Percentiles rank a stretch among this genome's conserved stretches.
Evolutionary conservation across 1,140 invertebrate genomes (phyloP).

Genomic region (Drosophila ogumai): DNA sequence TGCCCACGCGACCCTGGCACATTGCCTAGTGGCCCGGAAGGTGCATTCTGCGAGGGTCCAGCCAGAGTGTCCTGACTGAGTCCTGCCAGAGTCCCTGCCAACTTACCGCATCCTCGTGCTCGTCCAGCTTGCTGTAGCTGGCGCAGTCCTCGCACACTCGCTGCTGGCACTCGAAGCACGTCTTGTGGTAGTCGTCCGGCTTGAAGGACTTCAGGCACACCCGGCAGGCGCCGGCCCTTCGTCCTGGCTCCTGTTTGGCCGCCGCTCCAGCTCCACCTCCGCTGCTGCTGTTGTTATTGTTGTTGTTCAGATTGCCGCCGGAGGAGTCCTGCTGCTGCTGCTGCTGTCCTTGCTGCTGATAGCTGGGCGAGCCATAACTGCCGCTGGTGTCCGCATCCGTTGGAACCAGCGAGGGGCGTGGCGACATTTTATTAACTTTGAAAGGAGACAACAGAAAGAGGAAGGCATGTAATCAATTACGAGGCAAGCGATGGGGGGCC

Average conservation of each 20-base stretch:
- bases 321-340: slow-evolving; percentile 67
- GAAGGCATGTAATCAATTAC: slow-evolving; percentile 42
- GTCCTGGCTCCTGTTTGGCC: slow-evolving; percentile 89
- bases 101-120: slow-evolving; percentile 92
- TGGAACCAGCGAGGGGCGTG: slow-evolving; percentile 87
- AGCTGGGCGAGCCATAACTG: slow-evolving; percentile 69
- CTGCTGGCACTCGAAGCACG: slow-evolving; percentile 94
- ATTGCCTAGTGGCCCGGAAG: slow-evolving; percentile 72
- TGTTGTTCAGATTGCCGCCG: slow-evolving; percentile 82
- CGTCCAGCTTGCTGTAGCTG: slow-evolving; percentile 93
- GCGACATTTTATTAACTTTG: slow-evolving; percentile 89
- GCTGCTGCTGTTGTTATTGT: slow-evolving; percentile 63
- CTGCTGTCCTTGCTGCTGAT: slow-evolving; percentile 77
- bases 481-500: background rate
- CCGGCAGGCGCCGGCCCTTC: slow-evolving; percentile 91
- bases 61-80: background rate
- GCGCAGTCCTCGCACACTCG: slow-evolving; percentile 96
- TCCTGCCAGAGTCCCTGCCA: background rate
- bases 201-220: slow-evolving; percentile 95
- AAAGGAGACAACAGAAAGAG: slow-evolving; percentile 59
- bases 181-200: slow-evolving; percentile 92
- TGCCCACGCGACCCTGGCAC: slow-evolving; percentile 34
- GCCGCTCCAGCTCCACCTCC: slow-evolving; percentile 65
- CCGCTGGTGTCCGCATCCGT: slow-evolving; percentile 77
- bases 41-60: slow-evolving; percentile 13